Evolutionary conservation across 2,888 invertebrate species (phyloP).

Genomic region (Poecilus cupreus): DNA sequence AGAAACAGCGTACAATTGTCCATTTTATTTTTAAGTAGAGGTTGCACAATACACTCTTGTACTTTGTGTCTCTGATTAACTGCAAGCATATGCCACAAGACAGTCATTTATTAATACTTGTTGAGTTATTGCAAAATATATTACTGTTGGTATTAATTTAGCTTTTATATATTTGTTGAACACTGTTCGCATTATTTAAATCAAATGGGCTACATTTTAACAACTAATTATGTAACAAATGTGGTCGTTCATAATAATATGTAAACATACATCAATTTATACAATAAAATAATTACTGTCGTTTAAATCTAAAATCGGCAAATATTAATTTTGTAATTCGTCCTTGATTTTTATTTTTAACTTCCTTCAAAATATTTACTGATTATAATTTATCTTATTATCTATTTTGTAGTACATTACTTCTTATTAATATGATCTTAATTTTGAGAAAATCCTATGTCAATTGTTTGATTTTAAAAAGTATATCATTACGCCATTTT

Average conservation of each 20-base stretch:
- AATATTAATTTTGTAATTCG: neutral
- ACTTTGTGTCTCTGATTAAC: neutral
- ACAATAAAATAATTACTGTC: neutral
- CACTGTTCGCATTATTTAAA: neutral
- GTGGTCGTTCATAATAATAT: constrained; percentile 5
- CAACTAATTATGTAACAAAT: neutral
- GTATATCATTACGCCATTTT: no score
- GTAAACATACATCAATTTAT: neutral
- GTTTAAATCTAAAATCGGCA: no score
- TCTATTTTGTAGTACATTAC: no score
- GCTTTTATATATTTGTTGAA: neutral
- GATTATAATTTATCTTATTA: no score
- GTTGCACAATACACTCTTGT: constrained; percentile 5
- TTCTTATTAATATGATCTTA: no score
- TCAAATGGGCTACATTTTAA: neutral
- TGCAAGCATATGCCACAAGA: neutral
- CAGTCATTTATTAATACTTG: neutral
- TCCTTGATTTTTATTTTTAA: neutral
- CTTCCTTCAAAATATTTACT: no score
- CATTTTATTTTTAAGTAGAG: neutral
- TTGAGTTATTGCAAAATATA: no score
- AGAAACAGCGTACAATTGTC: neutral
- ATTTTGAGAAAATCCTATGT: no score
- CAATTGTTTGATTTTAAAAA: no score
- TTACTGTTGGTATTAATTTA: neutral